Conservation (phyloP, 2,888 invertebrate species). For the Thysanoteuthis rhombus region DNA sequence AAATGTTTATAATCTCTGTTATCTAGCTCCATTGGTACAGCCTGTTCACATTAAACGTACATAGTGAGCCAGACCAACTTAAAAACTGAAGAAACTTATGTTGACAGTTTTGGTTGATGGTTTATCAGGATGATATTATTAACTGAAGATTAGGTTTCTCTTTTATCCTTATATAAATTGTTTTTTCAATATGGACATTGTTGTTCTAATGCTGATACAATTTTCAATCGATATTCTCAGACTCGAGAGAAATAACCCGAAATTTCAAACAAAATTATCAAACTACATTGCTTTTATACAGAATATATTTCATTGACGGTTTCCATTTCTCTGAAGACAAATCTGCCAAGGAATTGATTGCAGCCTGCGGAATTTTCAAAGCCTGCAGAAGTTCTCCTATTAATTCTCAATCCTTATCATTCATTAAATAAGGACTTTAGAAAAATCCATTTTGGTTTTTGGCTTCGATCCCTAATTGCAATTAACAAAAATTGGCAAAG, state of each 20-base stretch:
- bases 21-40: no score
- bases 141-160: no score
- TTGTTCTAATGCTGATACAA: background rate
- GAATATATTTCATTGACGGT: background rate
- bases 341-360: background rate
- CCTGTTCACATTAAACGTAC: no score
- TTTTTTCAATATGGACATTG: background rate
- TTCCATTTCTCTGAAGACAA: background rate
- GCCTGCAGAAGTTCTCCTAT: background rate
- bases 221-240: background rate
- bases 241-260: background rate
- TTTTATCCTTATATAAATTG: no score
- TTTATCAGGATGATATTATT: no score
- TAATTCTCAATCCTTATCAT: constrained; percentile 12
- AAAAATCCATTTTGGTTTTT: background rate
- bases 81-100: no score
- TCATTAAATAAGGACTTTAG: background rate
- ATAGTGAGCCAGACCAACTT: no score
- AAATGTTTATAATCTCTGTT: no score
- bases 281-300: background rate
- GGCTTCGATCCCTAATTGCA: background rate
- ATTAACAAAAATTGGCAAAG: constrained; percentile 12
- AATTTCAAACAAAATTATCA: background rate
- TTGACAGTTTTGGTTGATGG: no score
- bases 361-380: background rate